phyloP scores from a whole-genome alignment of 2,113 vertebrate genomes.

The Protobothrops flavoviridis region DNA sequence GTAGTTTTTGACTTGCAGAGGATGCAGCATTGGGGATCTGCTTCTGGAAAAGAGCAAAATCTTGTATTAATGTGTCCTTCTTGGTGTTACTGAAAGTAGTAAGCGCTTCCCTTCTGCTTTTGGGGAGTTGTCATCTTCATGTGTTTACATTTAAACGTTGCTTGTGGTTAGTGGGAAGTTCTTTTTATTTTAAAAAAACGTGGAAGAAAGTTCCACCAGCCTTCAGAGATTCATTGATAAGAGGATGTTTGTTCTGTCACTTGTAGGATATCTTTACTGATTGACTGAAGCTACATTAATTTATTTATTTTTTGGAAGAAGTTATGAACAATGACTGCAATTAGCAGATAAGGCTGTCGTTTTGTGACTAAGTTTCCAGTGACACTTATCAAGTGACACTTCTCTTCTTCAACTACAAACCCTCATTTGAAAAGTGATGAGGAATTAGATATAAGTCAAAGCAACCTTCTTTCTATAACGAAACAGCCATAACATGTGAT shows the following conservation, averaged over 20 bases:
- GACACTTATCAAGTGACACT: constrained; percentile 20
- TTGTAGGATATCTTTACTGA: constrained; percentile 36
- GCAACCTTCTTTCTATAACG: neutral
- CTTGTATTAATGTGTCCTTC: neutral
- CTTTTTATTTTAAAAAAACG: constrained; percentile 13
- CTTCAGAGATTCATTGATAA: constrained; percentile 43
- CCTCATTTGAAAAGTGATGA: constrained; percentile 2
- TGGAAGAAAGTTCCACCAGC: constrained; percentile 26
- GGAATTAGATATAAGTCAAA: neutral
- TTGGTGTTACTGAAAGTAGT: constrained; percentile 28
- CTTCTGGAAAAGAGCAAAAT: constrained; percentile 11
- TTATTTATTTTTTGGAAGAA: neutral
- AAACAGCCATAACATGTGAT: neutral
- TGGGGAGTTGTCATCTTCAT: constrained; percentile 18
- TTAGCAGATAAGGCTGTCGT: constrained; percentile 18
- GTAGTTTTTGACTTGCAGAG: constrained; percentile 17
- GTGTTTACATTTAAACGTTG: constrained; percentile 43
- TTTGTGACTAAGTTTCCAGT: constrained; percentile 30
- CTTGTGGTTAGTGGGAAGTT: constrained; percentile 42
- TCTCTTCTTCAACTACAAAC: neutral
- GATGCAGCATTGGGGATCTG: neutral
- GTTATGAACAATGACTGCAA: neutral
- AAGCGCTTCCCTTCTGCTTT: neutral
- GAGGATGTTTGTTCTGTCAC: constrained; percentile 36
- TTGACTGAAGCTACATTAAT: constrained; percentile 19